Evolutionary conservation across 2,888 invertebrate species (phyloP), one percentile per base, ranked within the genome.

Genomic region (Heliconius ismenius): DNA sequence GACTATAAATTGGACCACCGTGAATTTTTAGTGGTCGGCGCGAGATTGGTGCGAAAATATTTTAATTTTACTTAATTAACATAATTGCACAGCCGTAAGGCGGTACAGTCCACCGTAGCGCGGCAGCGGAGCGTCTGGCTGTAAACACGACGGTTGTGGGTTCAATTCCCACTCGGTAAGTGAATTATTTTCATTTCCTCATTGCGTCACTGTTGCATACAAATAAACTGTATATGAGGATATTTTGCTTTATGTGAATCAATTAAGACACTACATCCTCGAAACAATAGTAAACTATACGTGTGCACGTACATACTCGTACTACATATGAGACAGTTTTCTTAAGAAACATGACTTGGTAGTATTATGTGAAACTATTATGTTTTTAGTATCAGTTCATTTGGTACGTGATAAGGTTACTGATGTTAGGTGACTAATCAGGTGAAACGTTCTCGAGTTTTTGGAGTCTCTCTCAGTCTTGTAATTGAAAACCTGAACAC

Each of bases 321-420:
- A 62, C 60, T 62, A 43, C 9, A 9, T n/a, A 58, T 70, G 54
- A 58, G 32, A 58, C 70, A 58, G 32, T 70, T 69, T 69, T 70
- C 70, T 58, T 24, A 36, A 58, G 76, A 77, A 79, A n/a, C 62
- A 67, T 77, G 74, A 74, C 69, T 74, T 43, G 28, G 60, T 64
- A 72, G 43, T 74, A 49, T 49, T 49, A 49, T 76, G 62, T 65
- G 72, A 79, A 74, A 65, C 69, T 64, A 62, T 60, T 74, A 64
- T 49, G 54, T 39, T 43, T 78, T 72, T 60, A 73, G 74, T 78
- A 73, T 78, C 73, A 68, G 32, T 63, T 64, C 69, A 60, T 69
- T 65, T 39, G 28, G 28, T 39, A 78, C 78, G 78, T 78, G 78
- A 76, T 69, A 60, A 54, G 78, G 18, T n/a, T 74, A 58, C 63